Conservation (phyloP, 2,888 invertebrate genomes). For the Plagodis pulveraria region DNA sequence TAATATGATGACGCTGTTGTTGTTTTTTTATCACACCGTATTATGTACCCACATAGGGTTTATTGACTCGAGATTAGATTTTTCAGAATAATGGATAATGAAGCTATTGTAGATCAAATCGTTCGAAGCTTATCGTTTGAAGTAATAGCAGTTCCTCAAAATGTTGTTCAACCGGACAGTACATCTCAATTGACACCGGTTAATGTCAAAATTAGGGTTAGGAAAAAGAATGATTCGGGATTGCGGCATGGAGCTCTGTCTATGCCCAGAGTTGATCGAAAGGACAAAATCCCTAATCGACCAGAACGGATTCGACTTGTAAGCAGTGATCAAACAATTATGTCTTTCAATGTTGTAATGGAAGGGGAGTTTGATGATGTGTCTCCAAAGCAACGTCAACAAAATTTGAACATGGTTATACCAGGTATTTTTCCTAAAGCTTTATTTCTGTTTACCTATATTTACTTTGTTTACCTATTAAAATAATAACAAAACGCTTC, state of each 20-base stretch:
- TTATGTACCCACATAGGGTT: too few species aligned
- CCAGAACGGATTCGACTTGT: slow-evolving; percentile 56
- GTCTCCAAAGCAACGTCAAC: slow-evolving; percentile 46
- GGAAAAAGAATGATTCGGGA: slow-evolving; percentile 55
- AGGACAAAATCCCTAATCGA: slow-evolving; percentile 18
- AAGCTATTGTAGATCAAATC: slow-evolving; percentile 51
- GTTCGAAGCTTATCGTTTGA: slow-evolving; percentile 64
- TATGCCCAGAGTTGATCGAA: slow-evolving; percentile 45
- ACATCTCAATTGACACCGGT: slow-evolving; percentile 53
- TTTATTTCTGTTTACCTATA: background rate
- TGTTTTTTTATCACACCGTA: slow-evolving; percentile 2
- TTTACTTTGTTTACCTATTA: background rate
- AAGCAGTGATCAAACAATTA: slow-evolving; percentile 71
- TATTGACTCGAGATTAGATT: slow-evolving; percentile 21
- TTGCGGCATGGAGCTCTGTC: slow-evolving; percentile 48
- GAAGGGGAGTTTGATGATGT: slow-evolving; percentile 54
- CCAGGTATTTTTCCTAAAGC: slow-evolving; percentile 39
- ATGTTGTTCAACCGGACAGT: slow-evolving; percentile 36
- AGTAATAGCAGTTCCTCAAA: slow-evolving; percentile 61
- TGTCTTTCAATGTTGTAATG: slow-evolving; percentile 69
- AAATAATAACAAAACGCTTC: background rate
- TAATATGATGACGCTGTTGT: slow-evolving; percentile 8
- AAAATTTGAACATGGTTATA: slow-evolving; percentile 51
- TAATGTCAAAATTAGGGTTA: slow-evolving; percentile 67
- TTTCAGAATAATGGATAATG: slow-evolving; percentile 49